Evolutionary conservation across 2,113 vertebrate genomes (phyloP).

Genomic region (Meleagris gallopavo): DNA sequence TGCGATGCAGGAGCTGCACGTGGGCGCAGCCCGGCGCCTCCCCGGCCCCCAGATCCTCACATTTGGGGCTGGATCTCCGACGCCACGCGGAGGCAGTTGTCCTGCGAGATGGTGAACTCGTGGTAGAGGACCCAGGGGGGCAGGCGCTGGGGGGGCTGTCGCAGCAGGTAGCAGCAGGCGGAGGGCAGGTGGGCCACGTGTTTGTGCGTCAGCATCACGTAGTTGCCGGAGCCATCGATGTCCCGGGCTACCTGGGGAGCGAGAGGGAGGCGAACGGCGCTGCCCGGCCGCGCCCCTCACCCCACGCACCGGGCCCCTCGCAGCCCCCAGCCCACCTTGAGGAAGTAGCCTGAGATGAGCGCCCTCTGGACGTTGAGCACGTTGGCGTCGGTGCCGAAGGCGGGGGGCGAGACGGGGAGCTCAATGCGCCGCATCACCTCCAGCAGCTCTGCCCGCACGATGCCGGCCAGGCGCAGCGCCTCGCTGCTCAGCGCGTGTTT

Average conservation of each 20-base stretch:
- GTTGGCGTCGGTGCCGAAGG: constrained; percentile 91
- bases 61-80: constrained; percentile 91
- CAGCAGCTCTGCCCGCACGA: constrained; percentile 88
- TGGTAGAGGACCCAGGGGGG: constrained; percentile 90
- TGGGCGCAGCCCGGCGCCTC: accelerated
- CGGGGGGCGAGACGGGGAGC: constrained; percentile 89
- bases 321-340: constrained; percentile 81
- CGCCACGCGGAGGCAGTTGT: constrained; percentile 87
- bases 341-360: constrained; percentile 94
- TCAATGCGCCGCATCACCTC: constrained; percentile 94
- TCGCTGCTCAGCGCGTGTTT: constrained; percentile 82
- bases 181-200: constrained; percentile 87
- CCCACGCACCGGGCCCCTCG: accelerated
- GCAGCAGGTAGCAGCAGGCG: constrained; percentile 79
- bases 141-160: constrained; percentile 70
- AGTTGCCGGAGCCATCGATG: constrained; percentile 87
- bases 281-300: accelerated
- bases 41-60: constrained; percentile 70
- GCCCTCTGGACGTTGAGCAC: constrained; percentile 89
- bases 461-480: constrained; percentile 83
- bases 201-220: constrained; percentile 87
- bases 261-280: accelerated
- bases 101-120: constrained; percentile 87
- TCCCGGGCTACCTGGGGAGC: constrained; percentile 80
- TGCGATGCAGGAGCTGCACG: accelerated